These are phyloP conservation scores for Athrips mouffetella DNA, from an alignment of 2,888 invertebrate species.

Conservation along the genomic window DNA sequence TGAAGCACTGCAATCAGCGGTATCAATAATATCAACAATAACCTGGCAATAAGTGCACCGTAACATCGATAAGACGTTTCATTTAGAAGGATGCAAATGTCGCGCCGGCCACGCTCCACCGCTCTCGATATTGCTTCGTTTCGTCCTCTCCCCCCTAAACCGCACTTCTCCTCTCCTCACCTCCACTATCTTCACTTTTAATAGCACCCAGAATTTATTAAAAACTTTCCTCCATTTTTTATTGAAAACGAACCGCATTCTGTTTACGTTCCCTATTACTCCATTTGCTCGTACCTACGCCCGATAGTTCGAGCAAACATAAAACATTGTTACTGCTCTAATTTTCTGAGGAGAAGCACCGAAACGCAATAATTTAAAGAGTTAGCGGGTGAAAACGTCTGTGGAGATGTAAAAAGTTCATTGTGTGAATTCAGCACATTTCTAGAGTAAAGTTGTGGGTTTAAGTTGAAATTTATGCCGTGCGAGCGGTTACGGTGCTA, in stretches of 20 bases:
- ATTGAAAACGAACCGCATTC: slow-evolving; percentile 14
- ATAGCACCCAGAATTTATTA: slow-evolving; percentile 61
- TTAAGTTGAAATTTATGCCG: slow-evolving; percentile 68
- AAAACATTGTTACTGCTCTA: slow-evolving; percentile 47
- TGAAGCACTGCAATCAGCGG: too few species aligned
- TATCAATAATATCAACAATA: slow-evolving; percentile 35
- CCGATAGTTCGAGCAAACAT: slow-evolving; percentile 33
- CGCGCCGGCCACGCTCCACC: slow-evolving; percentile 48
- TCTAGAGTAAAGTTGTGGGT: slow-evolving; percentile 59
- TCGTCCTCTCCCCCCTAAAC: slow-evolving; percentile 21
- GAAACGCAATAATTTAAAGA: slow-evolving; percentile 63
- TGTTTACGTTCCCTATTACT: slow-evolving; percentile 10
- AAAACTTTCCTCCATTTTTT: slow-evolving; percentile 49
- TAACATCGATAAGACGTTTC: slow-evolving; percentile 55
- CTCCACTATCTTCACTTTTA: slow-evolving; percentile 60
- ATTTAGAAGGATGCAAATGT: slow-evolving; percentile 62
- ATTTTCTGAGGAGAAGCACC: slow-evolving; percentile 37
- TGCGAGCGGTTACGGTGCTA: slow-evolving; percentile 57
- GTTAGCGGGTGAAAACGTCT: slow-evolving; percentile 52
- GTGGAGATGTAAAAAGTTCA: slow-evolving; percentile 63
- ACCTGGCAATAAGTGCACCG: slow-evolving; percentile 46
- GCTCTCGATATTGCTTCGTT: slow-evolving; percentile 53
- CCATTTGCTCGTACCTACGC: slow-evolving; percentile 25
- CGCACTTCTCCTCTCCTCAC: slow-evolving; percentile 36
- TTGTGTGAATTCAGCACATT: slow-evolving; percentile 59